Evolutionary conservation across 2,888 invertebrate species (phyloP), one percentile per base, ranked within the genome.

Genomic region (Celastrina argiolus): DNA sequence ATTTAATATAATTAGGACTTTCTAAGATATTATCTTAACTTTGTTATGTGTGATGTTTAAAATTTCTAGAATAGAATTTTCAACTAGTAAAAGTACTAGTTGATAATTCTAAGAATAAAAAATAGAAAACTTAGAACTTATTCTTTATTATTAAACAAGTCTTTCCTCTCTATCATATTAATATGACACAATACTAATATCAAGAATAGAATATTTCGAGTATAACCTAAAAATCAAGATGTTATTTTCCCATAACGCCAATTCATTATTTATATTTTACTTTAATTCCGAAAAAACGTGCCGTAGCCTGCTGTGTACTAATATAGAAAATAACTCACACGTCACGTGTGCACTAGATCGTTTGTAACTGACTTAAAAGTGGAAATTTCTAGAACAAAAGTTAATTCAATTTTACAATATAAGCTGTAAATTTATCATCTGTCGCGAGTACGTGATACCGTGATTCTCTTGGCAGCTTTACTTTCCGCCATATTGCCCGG

Each of bases 1-100:
- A 87, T 31, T 6, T 31, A 31, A 7, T 7, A 7, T 77, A 65
- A 26, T 56, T 64, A 64, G 28, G 31, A 36, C 16, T 16, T 59
- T 59, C 34, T 5, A 5, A 5, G 5, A 28, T 28, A 31, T 22
- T 51, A 22, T 18, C 18, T 22, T 51, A 51, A 22, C 22, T 41
- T 41, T 12, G n/a, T 12, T 14, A 41, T n/a, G 41, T 4, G 8
- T 41, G 3, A 41, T 5, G 8, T 41, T 41, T 41, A 14, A 41
- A 14, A 41, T 41, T 41, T 41, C n/a, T 41, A 41, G 31, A n/a
- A n/a, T n/a, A n/a, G n/a, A n/a, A n/a, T n/a, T n/a, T n/a, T n/a
- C n/a, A n/a, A n/a, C n/a, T n/a, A n/a, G n/a, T n/a, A n/a, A n/a
- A n/a, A n/a, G n/a, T n/a, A n/a, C n/a, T n/a, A n/a, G n/a, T n/a